Base-by-base conservation (phyloP, 2,888 invertebrate genomes). In the Conus canariensis region DNA sequence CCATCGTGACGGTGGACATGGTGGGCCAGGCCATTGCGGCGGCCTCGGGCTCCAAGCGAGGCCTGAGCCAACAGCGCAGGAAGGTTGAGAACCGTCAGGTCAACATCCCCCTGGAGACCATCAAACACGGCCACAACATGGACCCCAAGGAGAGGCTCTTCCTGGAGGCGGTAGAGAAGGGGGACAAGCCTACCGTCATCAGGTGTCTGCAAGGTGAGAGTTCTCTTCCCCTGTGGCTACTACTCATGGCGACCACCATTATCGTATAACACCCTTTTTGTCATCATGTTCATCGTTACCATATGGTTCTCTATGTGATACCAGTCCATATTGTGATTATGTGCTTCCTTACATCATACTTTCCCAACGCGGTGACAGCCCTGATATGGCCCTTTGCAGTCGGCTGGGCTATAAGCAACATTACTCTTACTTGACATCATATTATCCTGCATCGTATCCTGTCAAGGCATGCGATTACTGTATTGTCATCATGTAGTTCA, bases 81-180 rank as follows among this genome's bases (percentile, higher is more conserved):
- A 64, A 64, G 64, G 64, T 14, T 14, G 64, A 16, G 64, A 16
- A 16, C 64, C 82, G 91, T 19, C 70, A 67, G 2, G 90, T 92
- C 16, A 91, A 90, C 70, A 92, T 92, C 19, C 92, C 92, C 16
- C 85, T 92, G 22, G 90, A 92, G 89, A 92, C 92, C 19, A 92
- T 92, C 74, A 92, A 92, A 87, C 91, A 92, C 80, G 91, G 91
- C 45, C 80, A 96, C 91, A 93, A 94, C 25, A 96, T 96, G 93
- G 96, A 96, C 90, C 96, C 96, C n/a, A 93, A 93, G 94, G 91
- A 97, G 97, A 93, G 92, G 70, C 93, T 96, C 85, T 97, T 97
- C 92, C 95, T 97, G 90, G 97, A 97, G 92, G 97, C 97, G 4
- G 97, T 96, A 6, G 97, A 97, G 93, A 94, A 96, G 74, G 97